Evolutionary conservation across 2,797 vertebrate genomes (phyloP), one percentile per base, ranked within the genome.

Genomic region (Dryobates pubescens): DNA sequence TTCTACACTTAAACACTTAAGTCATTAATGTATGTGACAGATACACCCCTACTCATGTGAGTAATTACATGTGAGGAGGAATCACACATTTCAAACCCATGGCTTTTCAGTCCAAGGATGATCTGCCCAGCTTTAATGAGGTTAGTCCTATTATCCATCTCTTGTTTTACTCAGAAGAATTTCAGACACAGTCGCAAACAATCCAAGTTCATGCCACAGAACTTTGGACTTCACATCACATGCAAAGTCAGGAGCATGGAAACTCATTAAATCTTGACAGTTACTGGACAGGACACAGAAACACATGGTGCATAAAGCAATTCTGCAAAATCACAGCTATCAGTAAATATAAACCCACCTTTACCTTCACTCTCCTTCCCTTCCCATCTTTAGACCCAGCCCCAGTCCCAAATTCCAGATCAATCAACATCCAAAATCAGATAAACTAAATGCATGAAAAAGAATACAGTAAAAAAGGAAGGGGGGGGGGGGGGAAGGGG

Each of bases 151-250:
- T 61, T 58, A 86, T 29, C 71, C 68, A 79, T 24, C 72, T 76
- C 62, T 76, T 64, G 23, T 34, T 83, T 79, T 68, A 75, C 27
- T 82, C 30, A 0, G 22, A 78, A 59, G 59, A 70, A 53, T 54
- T 90, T 86, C 82, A 81, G 56, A 79, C 29, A 41, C 9, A 88
- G 29, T 54, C 61, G 49, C 63, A 78, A 57, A 45, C 53, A 81
- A 64, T 70, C 77, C 86, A 74, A 89, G 87, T 63, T 64, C 29
- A 45, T 13, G 70, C 73, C 80, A 88, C 74, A 86, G 81, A 93
- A 76, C 88, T 91, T 58, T 68, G 68, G 85, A 83, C 83, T 95
- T 78, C 62, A 89, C 53, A 79, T 73, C 80, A 68, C 61, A 83
- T 56, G 80, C 61, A 67, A 56, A 92, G 65, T 91, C 73, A 86